phyloP scores from a whole-genome alignment of 2,113 vertebrate species.

The Macrotus californicus region DNA sequence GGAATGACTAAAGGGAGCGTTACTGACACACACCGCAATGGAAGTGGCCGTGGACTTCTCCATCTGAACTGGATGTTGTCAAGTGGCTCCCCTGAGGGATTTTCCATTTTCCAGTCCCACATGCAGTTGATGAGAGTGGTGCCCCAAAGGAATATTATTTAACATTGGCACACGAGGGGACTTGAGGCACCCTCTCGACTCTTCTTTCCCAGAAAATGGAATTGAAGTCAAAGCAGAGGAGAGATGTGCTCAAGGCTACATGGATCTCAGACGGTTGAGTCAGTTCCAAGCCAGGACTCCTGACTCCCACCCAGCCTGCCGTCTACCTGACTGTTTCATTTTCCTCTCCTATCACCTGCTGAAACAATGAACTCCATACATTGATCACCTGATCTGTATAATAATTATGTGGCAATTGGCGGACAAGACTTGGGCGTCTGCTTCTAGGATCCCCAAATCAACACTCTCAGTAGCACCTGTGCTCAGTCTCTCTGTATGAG shows the following conservation, averaged over 20 bases:
- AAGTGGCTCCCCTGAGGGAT: neutral
- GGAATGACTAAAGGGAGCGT: neutral
- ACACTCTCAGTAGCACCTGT: neutral
- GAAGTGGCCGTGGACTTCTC: rapidly evolving
- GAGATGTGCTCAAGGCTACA: neutral
- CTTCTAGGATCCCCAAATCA: neutral
- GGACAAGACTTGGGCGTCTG: neutral
- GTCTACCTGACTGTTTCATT: neutral
- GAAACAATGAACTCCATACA: neutral
- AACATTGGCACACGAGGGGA: neutral
- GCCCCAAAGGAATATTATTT: neutral
- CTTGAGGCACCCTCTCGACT: neutral
- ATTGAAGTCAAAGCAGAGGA: neutral
- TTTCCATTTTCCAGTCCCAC: neutral
- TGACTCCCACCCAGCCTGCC: neutral
- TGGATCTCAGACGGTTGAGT: too few species aligned
- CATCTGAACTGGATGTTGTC: neutral
- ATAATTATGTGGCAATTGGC: neutral
- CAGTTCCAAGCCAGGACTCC: too few species aligned
- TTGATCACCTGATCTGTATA: neutral
- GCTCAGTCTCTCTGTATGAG: neutral
- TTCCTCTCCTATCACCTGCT: neutral
- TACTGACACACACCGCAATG: rapidly evolving
- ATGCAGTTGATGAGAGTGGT: too few species aligned
- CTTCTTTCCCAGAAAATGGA: neutral